phyloP scores from a whole-genome alignment of 2,113 vertebrate species.

The Oreochromis spilurus region DNA sequence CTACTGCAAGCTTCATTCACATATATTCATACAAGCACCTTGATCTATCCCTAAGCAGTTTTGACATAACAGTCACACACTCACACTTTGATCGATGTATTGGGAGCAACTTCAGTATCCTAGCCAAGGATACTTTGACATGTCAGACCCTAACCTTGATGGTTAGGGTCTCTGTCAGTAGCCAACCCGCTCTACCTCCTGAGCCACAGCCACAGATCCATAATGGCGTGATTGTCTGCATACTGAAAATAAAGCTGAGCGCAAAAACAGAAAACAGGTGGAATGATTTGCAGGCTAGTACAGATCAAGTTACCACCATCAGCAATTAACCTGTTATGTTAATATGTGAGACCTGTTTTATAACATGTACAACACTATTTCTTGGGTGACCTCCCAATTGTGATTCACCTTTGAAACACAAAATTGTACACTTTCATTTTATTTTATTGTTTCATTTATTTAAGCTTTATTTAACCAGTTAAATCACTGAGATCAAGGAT shows the following conservation, averaged over 20 bases:
- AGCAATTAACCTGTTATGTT: background rate
- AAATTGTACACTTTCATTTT: background rate
- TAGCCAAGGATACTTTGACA: background rate
- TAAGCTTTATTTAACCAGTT: background rate
- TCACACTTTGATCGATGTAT: background rate
- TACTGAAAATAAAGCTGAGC: background rate
- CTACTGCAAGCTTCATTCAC: background rate
- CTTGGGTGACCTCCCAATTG: background rate
- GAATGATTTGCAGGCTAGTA: background rate
- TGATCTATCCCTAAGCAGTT: background rate
- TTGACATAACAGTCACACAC: background rate
- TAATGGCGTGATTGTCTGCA: background rate
- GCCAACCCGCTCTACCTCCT: background rate
- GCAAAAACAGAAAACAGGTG: background rate
- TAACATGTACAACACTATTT: background rate
- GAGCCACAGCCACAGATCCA: background rate
- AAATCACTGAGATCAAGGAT: background rate
- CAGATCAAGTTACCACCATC: background rate
- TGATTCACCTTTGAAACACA: background rate
- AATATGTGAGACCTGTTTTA: background rate
- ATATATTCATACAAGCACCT: background rate
- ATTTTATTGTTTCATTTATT: background rate
- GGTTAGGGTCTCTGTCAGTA: background rate
- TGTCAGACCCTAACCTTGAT: background rate
- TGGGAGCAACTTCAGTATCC: background rate